Base-by-base conservation (phyloP, 2,888 invertebrate species). In the Campopleginae sp. region DNA sequence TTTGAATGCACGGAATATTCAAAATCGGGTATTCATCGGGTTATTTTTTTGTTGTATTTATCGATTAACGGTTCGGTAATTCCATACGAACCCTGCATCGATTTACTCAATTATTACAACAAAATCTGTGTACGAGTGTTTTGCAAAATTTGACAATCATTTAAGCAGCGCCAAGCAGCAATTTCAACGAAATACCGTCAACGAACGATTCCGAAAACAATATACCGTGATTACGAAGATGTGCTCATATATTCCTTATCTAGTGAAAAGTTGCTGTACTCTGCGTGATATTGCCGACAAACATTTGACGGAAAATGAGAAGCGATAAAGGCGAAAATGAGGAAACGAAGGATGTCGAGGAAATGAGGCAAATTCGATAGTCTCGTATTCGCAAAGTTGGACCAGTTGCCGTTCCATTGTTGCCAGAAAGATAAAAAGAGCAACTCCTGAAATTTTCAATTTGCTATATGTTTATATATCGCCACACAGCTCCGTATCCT, bases 311-410 rank as follows among this genome's bases (percentile, higher is more conserved):
- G 6, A 51, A 71, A 19, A 51, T 12, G 68, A 44, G n/a, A 61
- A n/a, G 38, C 31, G 31, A 66, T 51, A 63, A 48, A 63, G 33
- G 27, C 23, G 33, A 51, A 14, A 71, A 63, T 71, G 65, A 6
- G 75, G 12, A 51, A 27, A 31, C 19, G 42, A 58, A 70, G 23
- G 63, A 27, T 75, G 58, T 38, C 68, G 61, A 23, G 27, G 75
- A 63, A 80, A 46, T 65, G 42, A 17, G 61, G 46, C 44, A 78
- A 68, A 54, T 42, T 44, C 31, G 8, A 44, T 71, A 23, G 61
- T 81, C 71, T 42, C 58, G 77, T 84, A 81, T 84, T 80, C 48
- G 74, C 61, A 78, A 84, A 84, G 78, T 84, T 84, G 27, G 61
- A 63, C 68, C 84, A 63, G 78, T 63, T 48, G 63, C 46, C 23